Evolutionary conservation across 1,140 invertebrate genomes (phyloP).

Genomic region (Rhopalosiphum padi): DNA sequence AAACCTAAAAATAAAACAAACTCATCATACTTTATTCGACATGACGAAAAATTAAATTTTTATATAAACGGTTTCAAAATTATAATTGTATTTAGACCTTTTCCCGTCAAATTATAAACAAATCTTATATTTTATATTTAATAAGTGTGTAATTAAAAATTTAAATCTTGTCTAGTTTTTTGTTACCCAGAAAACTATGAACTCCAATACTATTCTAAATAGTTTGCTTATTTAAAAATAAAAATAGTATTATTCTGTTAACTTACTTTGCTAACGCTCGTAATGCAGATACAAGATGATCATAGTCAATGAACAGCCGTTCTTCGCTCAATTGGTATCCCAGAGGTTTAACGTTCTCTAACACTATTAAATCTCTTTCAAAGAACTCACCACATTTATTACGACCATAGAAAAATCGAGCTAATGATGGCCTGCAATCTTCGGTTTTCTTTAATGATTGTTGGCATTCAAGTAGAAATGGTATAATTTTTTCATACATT

Average conservation of each 20-base stretch:
- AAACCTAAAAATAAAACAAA: neutral
- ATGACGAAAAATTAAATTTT: too few species aligned
- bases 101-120: too few species aligned
- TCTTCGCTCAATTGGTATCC: slow-evolving; percentile 10
- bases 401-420: slow-evolving; percentile 36
- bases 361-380: slow-evolving; percentile 29
- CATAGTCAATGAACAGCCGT: neutral
- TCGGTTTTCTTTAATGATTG: too few species aligned
- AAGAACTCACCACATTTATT: neutral
- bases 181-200: too few species aligned
- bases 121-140: too few species aligned
- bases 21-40: too few species aligned
- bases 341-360: neutral
- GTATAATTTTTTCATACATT: slow-evolving; percentile 42
- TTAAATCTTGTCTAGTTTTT: too few species aligned
- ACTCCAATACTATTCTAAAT: too few species aligned
- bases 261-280: slow-evolving; percentile 46
- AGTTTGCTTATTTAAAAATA: too few species aligned
- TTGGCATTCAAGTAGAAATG: neutral
- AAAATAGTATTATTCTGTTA: neutral
- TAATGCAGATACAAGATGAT: slow-evolving; percentile 44
- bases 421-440: fast-evolving
- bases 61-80: too few species aligned
- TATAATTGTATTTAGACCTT: too few species aligned
- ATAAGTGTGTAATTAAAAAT: too few species aligned